These are phyloP conservation scores for Cheilosia vulpina DNA, from an alignment of 2,888 invertebrate species.

Conservation along the genomic window DNA sequence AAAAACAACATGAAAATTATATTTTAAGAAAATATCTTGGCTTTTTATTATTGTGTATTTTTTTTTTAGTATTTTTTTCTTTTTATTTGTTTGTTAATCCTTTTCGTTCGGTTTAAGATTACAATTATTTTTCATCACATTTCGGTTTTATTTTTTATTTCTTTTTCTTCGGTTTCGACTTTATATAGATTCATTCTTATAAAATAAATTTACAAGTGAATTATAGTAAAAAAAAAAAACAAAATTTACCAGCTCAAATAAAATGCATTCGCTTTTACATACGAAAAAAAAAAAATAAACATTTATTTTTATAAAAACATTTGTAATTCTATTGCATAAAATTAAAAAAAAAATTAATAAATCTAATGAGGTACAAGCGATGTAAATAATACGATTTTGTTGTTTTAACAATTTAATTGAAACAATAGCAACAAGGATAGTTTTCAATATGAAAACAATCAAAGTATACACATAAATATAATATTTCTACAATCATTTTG, in stretches of 20 bases:
- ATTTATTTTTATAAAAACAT: constrained; percentile 26
- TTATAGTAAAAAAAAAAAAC: constrained; percentile 44
- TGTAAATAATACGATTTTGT: constrained; percentile 63
- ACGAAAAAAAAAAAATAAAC: neutral
- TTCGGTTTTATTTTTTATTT: constrained; percentile 49
- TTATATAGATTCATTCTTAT: constrained; percentile 62
- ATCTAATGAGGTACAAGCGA: constrained; percentile 73
- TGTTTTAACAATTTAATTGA: constrained; percentile 42
- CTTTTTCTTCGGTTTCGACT: constrained; percentile 17
- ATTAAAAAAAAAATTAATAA: constrained; percentile 32
- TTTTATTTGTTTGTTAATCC: constrained; percentile 37
- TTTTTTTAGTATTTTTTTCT: constrained; percentile 19
- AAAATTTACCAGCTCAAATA: constrained; percentile 13
- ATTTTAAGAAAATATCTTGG: constrained; percentile 58
- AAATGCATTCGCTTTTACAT: constrained; percentile 45
- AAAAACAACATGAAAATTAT: neutral
- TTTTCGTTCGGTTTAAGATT: constrained; percentile 35
- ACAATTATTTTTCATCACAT: constrained; percentile 64
- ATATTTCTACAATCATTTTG: constrained; percentile 17
- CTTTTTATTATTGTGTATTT: constrained; percentile 22
- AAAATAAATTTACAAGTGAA: constrained; percentile 70
- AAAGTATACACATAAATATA: constrained; percentile 43
- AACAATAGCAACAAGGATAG: constrained; percentile 62
- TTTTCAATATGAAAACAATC: constrained; percentile 74
- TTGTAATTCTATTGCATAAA: constrained; percentile 26